These are phyloP conservation scores for Sebastes baramenuke DNA, from an alignment of 2,797 vertebrate species.

Conservation along the genomic window DNA sequence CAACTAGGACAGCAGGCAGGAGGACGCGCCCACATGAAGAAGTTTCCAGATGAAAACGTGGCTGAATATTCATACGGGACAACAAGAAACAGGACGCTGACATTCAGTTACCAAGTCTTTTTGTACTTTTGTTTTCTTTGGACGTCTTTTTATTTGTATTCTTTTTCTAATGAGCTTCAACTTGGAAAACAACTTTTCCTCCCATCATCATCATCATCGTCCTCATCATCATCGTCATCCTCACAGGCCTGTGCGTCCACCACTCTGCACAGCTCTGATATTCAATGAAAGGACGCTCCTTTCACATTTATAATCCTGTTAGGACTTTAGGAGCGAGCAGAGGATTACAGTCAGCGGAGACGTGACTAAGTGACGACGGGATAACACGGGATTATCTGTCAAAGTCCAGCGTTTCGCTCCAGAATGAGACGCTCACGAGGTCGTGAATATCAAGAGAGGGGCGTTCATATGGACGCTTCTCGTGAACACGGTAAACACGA, in stretches of 20 bases:
- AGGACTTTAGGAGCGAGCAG: not conserved
- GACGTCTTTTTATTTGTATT: not conserved
- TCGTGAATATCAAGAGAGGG: too few species aligned
- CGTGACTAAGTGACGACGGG: not conserved
- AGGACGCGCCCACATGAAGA: conserved; percentile 19
- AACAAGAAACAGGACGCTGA: conserved; percentile 38
- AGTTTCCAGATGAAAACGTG: not conserved
- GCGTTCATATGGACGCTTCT: too few species aligned
- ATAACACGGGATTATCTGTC: too few species aligned
- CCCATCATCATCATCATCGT: not conserved
- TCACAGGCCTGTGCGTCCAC: not conserved
- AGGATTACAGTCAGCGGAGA: conserved; percentile 1
- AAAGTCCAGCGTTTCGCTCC: not conserved
- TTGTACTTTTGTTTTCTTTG: not conserved
- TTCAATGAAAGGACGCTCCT: not conserved
- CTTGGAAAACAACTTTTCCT: not conserved
- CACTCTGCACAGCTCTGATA: not conserved
- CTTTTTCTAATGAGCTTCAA: not conserved
- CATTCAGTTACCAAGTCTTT: not conserved
- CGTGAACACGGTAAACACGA: too few species aligned
- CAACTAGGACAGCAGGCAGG: conserved; percentile 58
- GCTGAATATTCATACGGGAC: conserved; percentile 45
- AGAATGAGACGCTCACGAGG: not conserved
- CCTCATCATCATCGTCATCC: not conserved
- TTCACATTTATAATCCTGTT: conserved; percentile 15